phyloP scores from a whole-genome alignment of 2,797 vertebrate genomes.

The Pangasius mekongensis region DNA sequence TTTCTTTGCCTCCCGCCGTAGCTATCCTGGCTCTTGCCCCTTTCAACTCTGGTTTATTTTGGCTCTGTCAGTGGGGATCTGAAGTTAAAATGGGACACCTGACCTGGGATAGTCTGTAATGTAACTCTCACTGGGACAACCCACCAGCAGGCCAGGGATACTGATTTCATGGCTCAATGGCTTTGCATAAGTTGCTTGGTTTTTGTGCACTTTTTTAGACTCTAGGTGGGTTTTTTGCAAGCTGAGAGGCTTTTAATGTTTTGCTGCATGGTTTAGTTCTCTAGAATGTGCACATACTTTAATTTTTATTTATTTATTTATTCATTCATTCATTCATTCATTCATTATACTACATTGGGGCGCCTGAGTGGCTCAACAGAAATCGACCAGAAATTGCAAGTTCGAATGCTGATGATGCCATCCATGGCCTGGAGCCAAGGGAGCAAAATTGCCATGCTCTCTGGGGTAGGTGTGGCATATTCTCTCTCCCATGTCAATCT shows the following conservation, averaged over 20 bases:
- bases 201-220: background rate
- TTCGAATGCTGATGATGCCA: background rate
- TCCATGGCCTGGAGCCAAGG: background rate
- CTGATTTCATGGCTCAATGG: conserved; percentile 48
- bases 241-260: background rate
- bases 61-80: conserved; percentile 52
- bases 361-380: background rate
- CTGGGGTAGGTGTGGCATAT: background rate
- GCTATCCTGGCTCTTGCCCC: conserved; percentile 47
- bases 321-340: background rate
- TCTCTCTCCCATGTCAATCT: background rate
- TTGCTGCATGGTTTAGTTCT: background rate
- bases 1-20: conserved; percentile 55
- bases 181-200: background rate
- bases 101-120: conserved; percentile 60
- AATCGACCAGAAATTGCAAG: background rate
- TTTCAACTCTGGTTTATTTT: conserved; percentile 60
- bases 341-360: background rate
- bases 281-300: background rate
- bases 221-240: background rate
- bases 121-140: conserved; percentile 51
- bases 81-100: conserved; percentile 64
- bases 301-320: background rate
- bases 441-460: background rate
- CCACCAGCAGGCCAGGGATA: conserved; percentile 42